A percentile compares a stretch with the other conserved stretches of the same genome.
These are phyloP conservation scores for Bujurquina vittata DNA, from an alignment of 2,113 vertebrate genomes.

Conservation along the genomic window DNA sequence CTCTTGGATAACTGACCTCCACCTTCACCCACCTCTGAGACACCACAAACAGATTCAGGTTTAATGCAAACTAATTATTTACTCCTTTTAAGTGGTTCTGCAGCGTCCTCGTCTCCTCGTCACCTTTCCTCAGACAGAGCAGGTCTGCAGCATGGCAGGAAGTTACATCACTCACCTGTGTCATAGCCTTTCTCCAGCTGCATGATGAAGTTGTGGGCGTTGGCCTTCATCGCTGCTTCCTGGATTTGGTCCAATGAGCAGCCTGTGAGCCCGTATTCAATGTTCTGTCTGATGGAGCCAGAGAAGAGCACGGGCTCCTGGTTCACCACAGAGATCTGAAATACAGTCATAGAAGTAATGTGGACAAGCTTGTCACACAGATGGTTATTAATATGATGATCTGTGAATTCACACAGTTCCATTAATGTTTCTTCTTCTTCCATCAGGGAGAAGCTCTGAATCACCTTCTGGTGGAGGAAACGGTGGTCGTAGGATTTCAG, in stretches of 20 bases:
- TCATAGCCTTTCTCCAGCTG: slow-evolving; percentile 71
- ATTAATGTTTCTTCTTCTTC: background rate
- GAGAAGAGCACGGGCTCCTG: slow-evolving; percentile 82
- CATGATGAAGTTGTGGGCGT: slow-evolving; percentile 77
- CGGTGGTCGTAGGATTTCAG: slow-evolving; percentile 75
- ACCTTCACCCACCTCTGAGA: slow-evolving; percentile 81
- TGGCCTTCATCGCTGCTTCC: slow-evolving; percentile 75
- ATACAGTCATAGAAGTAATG: background rate
- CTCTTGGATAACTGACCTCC: slow-evolving; percentile 84
- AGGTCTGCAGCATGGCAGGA: background rate
- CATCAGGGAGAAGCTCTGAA: background rate
- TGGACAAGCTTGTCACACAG: background rate
- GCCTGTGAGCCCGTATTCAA: slow-evolving; percentile 71
- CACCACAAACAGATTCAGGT: background rate
- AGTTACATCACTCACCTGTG: slow-evolving; percentile 57
- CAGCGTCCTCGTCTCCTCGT: background rate
- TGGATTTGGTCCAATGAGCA: slow-evolving; percentile 60
- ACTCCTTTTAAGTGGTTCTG: background rate
- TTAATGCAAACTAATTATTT: background rate
- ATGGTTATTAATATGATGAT: background rate
- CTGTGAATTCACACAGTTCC: background rate
- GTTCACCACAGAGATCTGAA: slow-evolving; percentile 74
- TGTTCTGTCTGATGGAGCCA: slow-evolving; percentile 77
- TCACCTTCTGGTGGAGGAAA: slow-evolving; percentile 81
- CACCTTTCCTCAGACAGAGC: background rate